Conservation (phyloP, 2,888 invertebrate genomes). For the Ypsolopha scabrella region DNA sequence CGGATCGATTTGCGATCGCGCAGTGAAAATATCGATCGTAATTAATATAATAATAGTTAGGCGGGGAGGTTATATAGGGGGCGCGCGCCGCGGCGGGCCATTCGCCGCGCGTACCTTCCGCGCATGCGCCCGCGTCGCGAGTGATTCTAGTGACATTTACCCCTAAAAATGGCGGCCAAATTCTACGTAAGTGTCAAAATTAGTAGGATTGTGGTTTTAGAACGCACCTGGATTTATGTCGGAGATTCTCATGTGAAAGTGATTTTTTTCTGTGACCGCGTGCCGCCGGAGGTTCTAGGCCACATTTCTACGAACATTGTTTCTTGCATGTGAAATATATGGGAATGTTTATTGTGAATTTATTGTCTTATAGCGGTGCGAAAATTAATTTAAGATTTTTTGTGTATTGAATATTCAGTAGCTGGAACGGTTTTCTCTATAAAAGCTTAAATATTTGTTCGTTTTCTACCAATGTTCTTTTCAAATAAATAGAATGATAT, state of each 20-base stretch:
- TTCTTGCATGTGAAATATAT: constrained; percentile 29
- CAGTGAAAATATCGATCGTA: constrained; percentile 57
- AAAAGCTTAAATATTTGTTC: background rate
- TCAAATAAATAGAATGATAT: too few relatives aligned
- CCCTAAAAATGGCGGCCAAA: constrained; percentile 59
- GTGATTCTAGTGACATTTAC: constrained; percentile 51
- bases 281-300: constrained; percentile 43
- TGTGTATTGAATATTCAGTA: background rate
- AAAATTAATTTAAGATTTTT: constrained; percentile 9
- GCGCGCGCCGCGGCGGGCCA: constrained; percentile 34
- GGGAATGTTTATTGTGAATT: constrained; percentile 8
- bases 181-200: constrained; percentile 64
- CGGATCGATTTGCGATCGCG: constrained; percentile 39
- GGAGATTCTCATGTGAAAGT: constrained; percentile 11
- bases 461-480: too few relatives aligned
- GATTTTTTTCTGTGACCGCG: constrained; percentile 5
- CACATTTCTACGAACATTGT: constrained; percentile 51
- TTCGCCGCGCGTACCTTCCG: constrained; percentile 56
- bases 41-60: constrained; percentile 60
- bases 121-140: constrained; percentile 56
- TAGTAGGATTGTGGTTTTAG: constrained; percentile 52
- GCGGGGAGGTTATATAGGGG: constrained; percentile 60
- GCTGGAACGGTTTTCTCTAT: background rate
- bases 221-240: constrained; percentile 39
- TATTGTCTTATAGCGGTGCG: constrained; percentile 7